Evolutionary conservation across 2,113 vertebrate species (phyloP), one percentile per base, ranked within the genome.

Genomic region (Gobio gobio): DNA sequence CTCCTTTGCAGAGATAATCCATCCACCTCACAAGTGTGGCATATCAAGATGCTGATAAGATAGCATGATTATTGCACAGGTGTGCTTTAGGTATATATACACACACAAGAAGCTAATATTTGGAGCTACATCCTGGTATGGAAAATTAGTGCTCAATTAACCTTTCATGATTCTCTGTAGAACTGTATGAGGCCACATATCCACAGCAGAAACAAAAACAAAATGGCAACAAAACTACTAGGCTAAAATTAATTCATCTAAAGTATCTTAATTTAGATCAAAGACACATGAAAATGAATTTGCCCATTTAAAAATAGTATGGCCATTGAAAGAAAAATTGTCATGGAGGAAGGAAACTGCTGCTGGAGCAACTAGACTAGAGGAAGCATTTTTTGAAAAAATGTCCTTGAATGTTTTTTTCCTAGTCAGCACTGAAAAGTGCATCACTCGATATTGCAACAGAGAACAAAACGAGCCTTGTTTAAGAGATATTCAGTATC

Each of bases 331-430:
- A 61, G 36, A 26, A 14, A 7, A 16, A 79, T 22, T 1, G 22
- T 63, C 36, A 61, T 18, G 7, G 36, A 79, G 22, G 29, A n/a
- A 43, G 36, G 7, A 63, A 66, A 33, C 10, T 20, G 43, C 14
- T 66, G 78, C 24, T 47, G 6, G 78, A 40, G 7, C 33, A 43
- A 47, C 10, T 14, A 18, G 10, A 81, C 45, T 36, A 36, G 9
- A 81, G 61, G 49, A 29, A 68, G n/a, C 14, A 66, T 9, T 29
- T 64, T 45, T 43, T 78, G 76, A 78, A 80, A 80, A 66, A 81
- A 81, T 66, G 59, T 49, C 0, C 6, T 22, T 24, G 20, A 10
- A 20, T 16, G 12, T 61, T 80, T 81, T 26, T 81, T 18, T 49
- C 3, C 24, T 29, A 12, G 2, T 51, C 10, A 49, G 26, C 58